Conservation (phyloP, 2,113 vertebrate genomes). For the Pelodiscus sinensis region DNA sequence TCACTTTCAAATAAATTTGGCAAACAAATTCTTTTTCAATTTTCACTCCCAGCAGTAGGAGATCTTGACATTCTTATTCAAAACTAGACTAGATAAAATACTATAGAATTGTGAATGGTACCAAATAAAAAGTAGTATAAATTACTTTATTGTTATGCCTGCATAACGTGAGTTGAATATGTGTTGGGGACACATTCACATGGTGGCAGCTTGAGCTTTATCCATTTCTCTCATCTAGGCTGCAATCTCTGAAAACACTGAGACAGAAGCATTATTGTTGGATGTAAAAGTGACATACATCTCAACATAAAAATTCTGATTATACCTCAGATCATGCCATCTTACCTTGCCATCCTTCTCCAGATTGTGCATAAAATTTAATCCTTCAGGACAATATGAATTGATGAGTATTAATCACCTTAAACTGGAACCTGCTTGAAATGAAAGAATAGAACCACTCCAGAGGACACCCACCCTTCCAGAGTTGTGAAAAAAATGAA, state of each 20-base stretch:
- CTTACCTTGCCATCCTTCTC: slow-evolving; percentile 9
- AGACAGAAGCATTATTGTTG: background rate
- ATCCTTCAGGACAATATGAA: background rate
- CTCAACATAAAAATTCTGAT: background rate
- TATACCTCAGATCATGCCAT: background rate
- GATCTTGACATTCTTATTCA: background rate
- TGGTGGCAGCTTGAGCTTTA: slow-evolving; percentile 5
- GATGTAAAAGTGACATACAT: background rate
- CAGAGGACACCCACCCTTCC: background rate
- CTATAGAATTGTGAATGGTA: background rate
- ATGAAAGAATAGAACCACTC: background rate
- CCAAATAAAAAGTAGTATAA: background rate
- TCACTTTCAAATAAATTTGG: background rate
- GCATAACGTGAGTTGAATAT: background rate
- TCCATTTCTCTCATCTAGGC: background rate
- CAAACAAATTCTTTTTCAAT: background rate
- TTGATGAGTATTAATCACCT: background rate
- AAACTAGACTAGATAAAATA: slow-evolving; percentile 16
- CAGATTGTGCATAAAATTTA: slow-evolving; percentile 5
- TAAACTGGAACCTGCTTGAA: background rate
- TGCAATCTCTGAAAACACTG: background rate
- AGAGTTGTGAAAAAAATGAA: background rate
- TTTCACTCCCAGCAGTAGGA: slow-evolving; percentile 3
- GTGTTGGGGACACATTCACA: background rate
- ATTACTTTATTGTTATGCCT: slow-evolving; percentile 15